Conservation (phyloP, 2,113 vertebrate genomes). For the Paratilapia polleni region DNA sequence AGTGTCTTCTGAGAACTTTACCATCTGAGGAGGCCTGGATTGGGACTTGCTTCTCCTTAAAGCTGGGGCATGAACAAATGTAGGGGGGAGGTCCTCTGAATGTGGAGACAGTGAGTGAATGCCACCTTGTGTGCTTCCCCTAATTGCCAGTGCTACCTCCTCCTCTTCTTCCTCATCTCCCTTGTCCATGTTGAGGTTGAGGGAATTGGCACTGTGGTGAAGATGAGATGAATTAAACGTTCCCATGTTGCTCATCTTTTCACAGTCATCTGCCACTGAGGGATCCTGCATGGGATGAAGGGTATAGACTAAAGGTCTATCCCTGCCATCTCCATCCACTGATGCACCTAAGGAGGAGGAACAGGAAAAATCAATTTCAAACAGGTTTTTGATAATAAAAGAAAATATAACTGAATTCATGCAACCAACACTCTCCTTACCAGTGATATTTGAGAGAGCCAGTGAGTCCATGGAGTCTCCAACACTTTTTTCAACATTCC, state of each 20-base stretch:
- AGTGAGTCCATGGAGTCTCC: conserved; percentile 95
- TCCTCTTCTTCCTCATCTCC: conserved; percentile 67
- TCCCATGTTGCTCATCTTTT: conserved; percentile 97
- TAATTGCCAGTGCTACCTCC: conserved; percentile 69
- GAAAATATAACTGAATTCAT: background rate
- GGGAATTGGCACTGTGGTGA: conserved; percentile 89
- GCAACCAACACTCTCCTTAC: conserved; percentile 71
- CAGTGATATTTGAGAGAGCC: conserved; percentile 95
- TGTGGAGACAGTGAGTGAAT: conserved; percentile 52
- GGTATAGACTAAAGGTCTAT: conserved; percentile 84
- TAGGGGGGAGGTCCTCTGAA: conserved; percentile 69
- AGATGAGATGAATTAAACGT: conserved; percentile 94
- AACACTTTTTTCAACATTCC: conserved; percentile 87
- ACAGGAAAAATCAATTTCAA: background rate
- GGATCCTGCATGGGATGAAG: conserved; percentile 85
- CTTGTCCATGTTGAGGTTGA: conserved; percentile 87
- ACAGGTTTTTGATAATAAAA: background rate
- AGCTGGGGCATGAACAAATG: conserved; percentile 86
- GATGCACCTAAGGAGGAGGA: conserved; percentile 84
- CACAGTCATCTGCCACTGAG: conserved; percentile 82
- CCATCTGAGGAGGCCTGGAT: conserved; percentile 90
- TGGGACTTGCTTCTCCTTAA: conserved; percentile 93
- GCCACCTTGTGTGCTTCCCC: conserved; percentile 70
- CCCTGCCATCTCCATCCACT: conserved; percentile 88
- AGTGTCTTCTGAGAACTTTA: conserved; percentile 94